Conservation (phyloP, 2,888 invertebrate species). For the Luperina nickerlii region DNA sequence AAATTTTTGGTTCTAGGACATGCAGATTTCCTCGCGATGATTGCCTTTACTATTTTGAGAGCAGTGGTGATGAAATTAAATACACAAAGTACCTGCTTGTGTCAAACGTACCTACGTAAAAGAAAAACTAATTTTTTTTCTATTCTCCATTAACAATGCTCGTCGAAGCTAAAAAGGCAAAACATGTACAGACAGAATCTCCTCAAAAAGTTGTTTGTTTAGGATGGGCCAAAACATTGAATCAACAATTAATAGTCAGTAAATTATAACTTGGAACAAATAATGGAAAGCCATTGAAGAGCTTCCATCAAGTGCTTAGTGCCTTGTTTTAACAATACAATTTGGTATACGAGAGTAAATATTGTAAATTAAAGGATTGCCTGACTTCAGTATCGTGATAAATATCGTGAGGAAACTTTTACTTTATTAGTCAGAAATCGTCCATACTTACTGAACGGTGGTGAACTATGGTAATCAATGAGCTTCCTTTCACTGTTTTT, state of each 20-base stretch:
- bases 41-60: too few species aligned
- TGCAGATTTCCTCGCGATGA: too few species aligned
- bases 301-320: constrained; percentile 30
- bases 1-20: too few species aligned
- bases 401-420: neutral
- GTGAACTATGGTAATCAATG: neutral
- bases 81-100: too few species aligned
- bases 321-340: constrained; percentile 43
- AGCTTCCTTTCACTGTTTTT: neutral
- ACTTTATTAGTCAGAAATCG: neutral
- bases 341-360: constrained; percentile 18
- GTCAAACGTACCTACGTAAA: too few species aligned
- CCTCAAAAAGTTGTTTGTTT: constrained; percentile 63
- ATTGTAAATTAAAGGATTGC: constrained; percentile 11
- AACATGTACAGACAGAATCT: constrained; percentile 29
- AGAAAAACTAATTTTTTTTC: neutral
- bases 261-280: constrained; percentile 66
- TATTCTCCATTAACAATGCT: constrained; percentile 13
- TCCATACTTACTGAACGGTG: neutral
- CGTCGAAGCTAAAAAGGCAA: constrained; percentile 30
- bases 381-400: neutral
- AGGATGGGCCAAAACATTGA: constrained; percentile 63
- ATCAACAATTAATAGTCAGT: constrained; percentile 66
- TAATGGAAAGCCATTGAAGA: constrained; percentile 47
- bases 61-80: too few species aligned